A percentile compares a stretch with the other conserved stretches of the same genome.
These are phyloP conservation scores for Anguilla anguilla DNA, from an alignment of 2,797 vertebrate species.

Conservation along the genomic window DNA sequence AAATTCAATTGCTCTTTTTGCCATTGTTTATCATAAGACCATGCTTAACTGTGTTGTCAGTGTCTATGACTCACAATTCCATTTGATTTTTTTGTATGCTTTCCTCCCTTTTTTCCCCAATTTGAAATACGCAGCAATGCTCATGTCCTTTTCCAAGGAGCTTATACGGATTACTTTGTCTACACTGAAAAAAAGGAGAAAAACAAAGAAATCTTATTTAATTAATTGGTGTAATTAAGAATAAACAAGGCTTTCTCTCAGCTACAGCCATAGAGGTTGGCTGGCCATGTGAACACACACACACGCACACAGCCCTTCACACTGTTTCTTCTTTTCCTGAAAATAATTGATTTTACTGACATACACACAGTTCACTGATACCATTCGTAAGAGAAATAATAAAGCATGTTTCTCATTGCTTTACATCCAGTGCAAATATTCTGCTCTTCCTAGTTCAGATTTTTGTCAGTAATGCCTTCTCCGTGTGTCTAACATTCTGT, in stretches of 20 bases:
- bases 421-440: constrained; percentile 6
- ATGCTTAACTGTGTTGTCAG: not conserved
- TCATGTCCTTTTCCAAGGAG: not conserved
- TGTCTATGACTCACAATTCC: constrained; percentile 6
- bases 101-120: not conserved
- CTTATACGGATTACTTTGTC: constrained; percentile 35
- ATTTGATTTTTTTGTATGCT: not conserved
- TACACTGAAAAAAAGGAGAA: constrained; percentile 44
- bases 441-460: not conserved
- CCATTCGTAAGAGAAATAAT: constrained; percentile 22
- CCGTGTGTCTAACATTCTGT: not conserved
- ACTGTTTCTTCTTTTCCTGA: not conserved
- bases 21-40: not conserved
- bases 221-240: constrained; percentile 17
- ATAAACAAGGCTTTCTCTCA: not conserved
- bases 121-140: not conserved
- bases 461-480: constrained; percentile 2
- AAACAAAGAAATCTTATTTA: constrained; percentile 39
- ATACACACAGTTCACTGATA: not conserved
- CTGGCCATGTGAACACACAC: not conserved
- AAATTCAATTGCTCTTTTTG: not conserved
- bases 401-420: constrained; percentile 19
- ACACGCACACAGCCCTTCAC: not conserved
- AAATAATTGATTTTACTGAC: constrained; percentile 26
- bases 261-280: not conserved